Conservation (phyloP, 30 jellyfish, hydroid and myxozoan species). For the Aurelia sp. region DNA sequence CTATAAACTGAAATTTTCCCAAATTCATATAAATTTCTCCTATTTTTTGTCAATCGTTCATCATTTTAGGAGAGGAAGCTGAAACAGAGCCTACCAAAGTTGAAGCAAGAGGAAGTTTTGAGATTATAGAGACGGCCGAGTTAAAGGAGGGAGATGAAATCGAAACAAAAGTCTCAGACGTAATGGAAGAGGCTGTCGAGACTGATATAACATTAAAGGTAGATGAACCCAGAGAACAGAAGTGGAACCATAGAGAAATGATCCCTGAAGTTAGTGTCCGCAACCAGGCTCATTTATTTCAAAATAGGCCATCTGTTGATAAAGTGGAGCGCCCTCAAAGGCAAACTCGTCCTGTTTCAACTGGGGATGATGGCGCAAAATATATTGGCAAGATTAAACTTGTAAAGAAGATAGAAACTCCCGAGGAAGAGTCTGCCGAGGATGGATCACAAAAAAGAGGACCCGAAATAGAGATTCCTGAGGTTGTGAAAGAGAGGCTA, state of each 20-base stretch:
- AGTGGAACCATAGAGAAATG: slow-evolving; percentile 1
- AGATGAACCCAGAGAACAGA: background rate
- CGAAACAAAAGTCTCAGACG: no score
- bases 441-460: slow-evolving; percentile 14
- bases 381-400: slow-evolving; percentile 70
- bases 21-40: no score
- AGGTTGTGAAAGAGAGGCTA: slow-evolving; percentile 56
- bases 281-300: slow-evolving; percentile 35
- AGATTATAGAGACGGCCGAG: slow-evolving; percentile 19
- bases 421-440: slow-evolving; percentile 27
- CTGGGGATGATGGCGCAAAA: slow-evolving; percentile 59
- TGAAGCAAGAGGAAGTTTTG: slow-evolving; percentile 32
- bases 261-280: slow-evolving; percentile 38
- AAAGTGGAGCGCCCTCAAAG: slow-evolving; percentile 15
- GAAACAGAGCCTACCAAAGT: background rate
- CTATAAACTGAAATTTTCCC: no score
- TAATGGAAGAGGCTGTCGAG: background rate
- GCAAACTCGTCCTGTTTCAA: slow-evolving; percentile 53
- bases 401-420: slow-evolving; percentile 43
- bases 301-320: slow-evolving; percentile 53
- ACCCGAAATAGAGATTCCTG: slow-evolving; percentile 56
- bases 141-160: slow-evolving; percentile 4
- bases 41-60: no score
- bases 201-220: background rate
- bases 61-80: no score